phyloP scores from a whole-genome alignment of 2,888 invertebrate species.

The Smittia sp. region DNA sequence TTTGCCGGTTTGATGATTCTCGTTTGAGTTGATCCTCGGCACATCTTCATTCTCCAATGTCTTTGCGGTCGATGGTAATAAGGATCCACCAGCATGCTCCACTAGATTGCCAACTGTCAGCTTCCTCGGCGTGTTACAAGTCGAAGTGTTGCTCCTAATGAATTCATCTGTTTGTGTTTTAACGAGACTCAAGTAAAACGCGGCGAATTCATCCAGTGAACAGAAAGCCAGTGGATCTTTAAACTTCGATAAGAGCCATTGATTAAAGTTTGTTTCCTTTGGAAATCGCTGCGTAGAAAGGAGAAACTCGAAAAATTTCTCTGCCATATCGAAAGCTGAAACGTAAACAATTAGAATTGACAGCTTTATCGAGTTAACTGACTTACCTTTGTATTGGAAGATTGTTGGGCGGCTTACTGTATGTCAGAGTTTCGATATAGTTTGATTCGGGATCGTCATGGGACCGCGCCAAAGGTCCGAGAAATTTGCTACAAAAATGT shows the following conservation, averaged over 20 bases:
- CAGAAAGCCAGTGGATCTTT: slow-evolving; percentile 42
- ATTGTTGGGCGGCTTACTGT: too few relatives aligned
- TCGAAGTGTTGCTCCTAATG: slow-evolving; percentile 43
- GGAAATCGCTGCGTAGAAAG: neutral
- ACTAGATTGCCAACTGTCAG: neutral
- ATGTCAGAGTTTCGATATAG: too few relatives aligned
- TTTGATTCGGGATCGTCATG: too few relatives aligned
- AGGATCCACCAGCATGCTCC: neutral
- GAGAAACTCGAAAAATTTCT: neutral
- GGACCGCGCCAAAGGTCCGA: too few relatives aligned
- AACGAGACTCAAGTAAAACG: slow-evolving; percentile 59
- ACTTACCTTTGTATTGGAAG: too few relatives aligned
- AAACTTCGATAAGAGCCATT: neutral
- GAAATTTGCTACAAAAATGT: too few relatives aligned
- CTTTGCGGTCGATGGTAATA: neutral
- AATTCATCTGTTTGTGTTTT: slow-evolving; percentile 57
- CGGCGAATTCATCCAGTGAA: slow-evolving; percentile 56
- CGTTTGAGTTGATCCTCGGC: too few relatives aligned
- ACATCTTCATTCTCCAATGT: neutral
- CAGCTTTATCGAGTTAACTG: neutral
- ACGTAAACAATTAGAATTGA: neutral
- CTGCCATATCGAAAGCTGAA: neutral
- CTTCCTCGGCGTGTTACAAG: slow-evolving; percentile 44
- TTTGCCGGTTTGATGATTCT: neutral
- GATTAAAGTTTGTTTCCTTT: neutral